phyloP scores from a whole-genome alignment of 2,797 vertebrate genomes.

The Coccyzus lansbergi region DNA sequence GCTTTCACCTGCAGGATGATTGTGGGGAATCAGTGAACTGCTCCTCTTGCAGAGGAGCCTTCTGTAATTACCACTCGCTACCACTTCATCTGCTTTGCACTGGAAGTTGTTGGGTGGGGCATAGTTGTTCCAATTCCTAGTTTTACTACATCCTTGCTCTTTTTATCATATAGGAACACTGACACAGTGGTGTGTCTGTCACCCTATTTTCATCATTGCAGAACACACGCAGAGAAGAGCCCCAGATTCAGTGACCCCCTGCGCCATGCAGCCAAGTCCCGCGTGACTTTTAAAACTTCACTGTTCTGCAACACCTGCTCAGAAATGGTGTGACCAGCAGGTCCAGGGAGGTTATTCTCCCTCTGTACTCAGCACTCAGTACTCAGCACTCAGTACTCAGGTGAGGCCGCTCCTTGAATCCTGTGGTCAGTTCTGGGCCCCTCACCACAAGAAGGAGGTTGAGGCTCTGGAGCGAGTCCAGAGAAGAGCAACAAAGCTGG shows the following conservation, averaged over 20 bases:
- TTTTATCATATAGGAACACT: background rate
- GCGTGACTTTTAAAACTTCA: background rate
- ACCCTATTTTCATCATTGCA: background rate
- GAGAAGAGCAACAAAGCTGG: no score
- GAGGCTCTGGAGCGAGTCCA: no score
- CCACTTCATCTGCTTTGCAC: rapidly evolving
- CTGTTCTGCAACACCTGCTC: background rate
- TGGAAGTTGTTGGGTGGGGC: rapidly evolving
- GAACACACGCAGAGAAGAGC: background rate
- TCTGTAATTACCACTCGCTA: background rate
- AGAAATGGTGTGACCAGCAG: no score
- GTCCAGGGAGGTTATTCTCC: no score
- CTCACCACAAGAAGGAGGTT: no score
- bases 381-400: no score
- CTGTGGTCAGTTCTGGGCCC: no score
- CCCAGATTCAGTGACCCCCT: background rate
- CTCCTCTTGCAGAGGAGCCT: background rate
- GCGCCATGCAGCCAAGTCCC: rapidly evolving
- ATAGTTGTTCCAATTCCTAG: background rate
- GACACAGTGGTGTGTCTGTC: background rate
- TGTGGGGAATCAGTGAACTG: background rate
- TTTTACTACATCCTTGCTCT: background rate
- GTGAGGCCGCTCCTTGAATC: no score
- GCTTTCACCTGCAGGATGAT: background rate
- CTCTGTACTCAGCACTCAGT: no score